A percentile compares a stretch with the other conserved stretches of the same genome.
These are phyloP conservation scores for Gallinago media DNA, from an alignment of 2,113 vertebrate species.

Conservation along the genomic window DNA sequence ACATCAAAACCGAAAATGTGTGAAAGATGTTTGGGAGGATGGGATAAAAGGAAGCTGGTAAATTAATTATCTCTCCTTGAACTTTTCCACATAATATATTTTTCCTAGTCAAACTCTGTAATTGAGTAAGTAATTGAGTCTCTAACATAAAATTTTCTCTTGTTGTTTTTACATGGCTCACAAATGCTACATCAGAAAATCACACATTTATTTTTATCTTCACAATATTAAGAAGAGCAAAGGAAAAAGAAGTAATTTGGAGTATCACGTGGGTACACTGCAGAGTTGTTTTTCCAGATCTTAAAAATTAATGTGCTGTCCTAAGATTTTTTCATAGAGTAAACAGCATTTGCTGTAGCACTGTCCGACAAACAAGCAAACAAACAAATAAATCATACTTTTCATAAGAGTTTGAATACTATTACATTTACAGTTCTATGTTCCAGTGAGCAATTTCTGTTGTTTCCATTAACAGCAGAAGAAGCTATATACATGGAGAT, in stretches of 20 bases:
- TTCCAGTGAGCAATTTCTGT: background rate
- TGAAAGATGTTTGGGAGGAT: conserved; percentile 2
- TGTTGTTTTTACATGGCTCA: background rate
- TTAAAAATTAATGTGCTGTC: background rate
- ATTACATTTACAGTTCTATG: background rate
- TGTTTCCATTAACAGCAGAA: background rate
- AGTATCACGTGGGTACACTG: background rate
- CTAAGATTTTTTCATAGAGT: background rate
- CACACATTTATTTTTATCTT: background rate
- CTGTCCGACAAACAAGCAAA: background rate
- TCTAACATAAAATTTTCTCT: background rate
- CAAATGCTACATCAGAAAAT: conserved; percentile 1
- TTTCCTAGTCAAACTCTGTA: conserved; percentile 1
- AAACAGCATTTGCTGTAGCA: background rate
- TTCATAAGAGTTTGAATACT: background rate
- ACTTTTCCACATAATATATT: conserved; percentile 6
- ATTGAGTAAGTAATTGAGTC: background rate
- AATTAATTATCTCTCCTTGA: conserved; percentile 57
- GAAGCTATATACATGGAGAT: background rate
- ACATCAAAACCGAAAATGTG: conserved; percentile 19
- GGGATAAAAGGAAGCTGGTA: conserved; percentile 21
- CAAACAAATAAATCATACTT: background rate
- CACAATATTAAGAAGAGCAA: background rate
- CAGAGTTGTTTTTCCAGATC: background rate
- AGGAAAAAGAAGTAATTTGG: background rate